A percentile compares a stretch with the other conserved stretches of the same genome.
phyloP scores from a whole-genome alignment of 2,888 invertebrate species.

The Spisula subtruncata region DNA sequence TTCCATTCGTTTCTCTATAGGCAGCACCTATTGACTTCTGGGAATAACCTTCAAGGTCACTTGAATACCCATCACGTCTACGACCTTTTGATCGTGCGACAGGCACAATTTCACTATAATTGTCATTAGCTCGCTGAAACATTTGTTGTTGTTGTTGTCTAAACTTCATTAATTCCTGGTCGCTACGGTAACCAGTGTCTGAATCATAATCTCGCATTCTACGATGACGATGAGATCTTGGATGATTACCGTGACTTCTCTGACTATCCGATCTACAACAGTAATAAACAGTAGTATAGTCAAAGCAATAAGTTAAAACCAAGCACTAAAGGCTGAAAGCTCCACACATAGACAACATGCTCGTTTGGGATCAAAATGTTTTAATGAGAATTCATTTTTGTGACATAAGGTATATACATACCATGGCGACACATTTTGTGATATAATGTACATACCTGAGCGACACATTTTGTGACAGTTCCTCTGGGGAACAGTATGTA shows the following conservation, averaged over 20 bases:
- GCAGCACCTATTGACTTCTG: slow-evolving; percentile 65
- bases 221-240: slow-evolving; percentile 70
- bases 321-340: too few species aligned
- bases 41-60: slow-evolving; percentile 84
- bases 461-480: slow-evolving; percentile 63
- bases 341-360: too few species aligned
- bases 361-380: too few species aligned
- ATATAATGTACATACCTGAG: slow-evolving; percentile 23
- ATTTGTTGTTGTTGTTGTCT: slow-evolving; percentile 71
- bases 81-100: slow-evolving; percentile 60
- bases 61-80: slow-evolving; percentile 82
- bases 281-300: background rate
- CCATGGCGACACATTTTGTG: too few species aligned
- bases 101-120: slow-evolving; percentile 73
- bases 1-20: slow-evolving; percentile 59
- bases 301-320: too few species aligned
- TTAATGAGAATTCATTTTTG: too few species aligned
- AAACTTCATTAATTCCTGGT: slow-evolving; percentile 77
- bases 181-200: slow-evolving; percentile 86
- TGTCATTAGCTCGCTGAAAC: slow-evolving; percentile 67
- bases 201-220: slow-evolving; percentile 84
- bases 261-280: slow-evolving; percentile 49
- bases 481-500: slow-evolving; percentile 75
- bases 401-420: too few species aligned
- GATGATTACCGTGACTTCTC: slow-evolving; percentile 54